Base-by-base conservation (phyloP, 2,797 vertebrate species). In the Danio tinwini region DNA sequence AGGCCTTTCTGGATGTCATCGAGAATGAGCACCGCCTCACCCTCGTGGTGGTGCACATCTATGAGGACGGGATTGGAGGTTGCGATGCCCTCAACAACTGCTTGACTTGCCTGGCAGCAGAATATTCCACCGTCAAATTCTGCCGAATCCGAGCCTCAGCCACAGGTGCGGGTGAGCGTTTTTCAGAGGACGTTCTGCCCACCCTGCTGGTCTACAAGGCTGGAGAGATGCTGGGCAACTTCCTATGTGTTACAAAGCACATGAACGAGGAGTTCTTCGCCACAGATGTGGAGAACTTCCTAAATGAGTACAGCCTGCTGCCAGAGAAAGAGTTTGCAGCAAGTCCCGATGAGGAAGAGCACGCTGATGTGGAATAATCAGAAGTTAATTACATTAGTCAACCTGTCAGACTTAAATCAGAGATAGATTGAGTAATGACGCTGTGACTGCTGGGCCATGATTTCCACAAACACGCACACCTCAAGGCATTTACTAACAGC, bases 161-260 rank as follows among this genome's bases (percentile, higher is more conserved):
- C 16, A 97, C 97, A 0, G 98, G 97, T 0, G 97, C 98, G 0
- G 89, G 92, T 0, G 97, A 99, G 52, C 95, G 96, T 64, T 99
- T 99, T 90, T 95, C 96, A 0, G 91, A 91, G 0, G 93, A 96
- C 2, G 95, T 98, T 19, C 94, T 99, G 68, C 98, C 98, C 7
- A 94, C 96, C 0, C 81, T 99, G 64, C 92, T 99, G 3, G 94
- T 98, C 63, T 99, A 99, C 88, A 98, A 97, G 89, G 96, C 94
- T 0, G 97, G 98, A 50, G 96, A 99, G 87, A 95, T 99, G 12
- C 91, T 99, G 1, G 97, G 96, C 85, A 99, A 98, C 90, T 99
- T 99, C 90, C 91, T 98, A 80, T 95, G 88, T 16, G 47, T 99
- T 81, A 94, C 93, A 0, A 93, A 98, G 90, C 95, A 98, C 79